Evolutionary conservation across 2,888 invertebrate species (phyloP).

Genomic region (Galerucella pusilla): DNA sequence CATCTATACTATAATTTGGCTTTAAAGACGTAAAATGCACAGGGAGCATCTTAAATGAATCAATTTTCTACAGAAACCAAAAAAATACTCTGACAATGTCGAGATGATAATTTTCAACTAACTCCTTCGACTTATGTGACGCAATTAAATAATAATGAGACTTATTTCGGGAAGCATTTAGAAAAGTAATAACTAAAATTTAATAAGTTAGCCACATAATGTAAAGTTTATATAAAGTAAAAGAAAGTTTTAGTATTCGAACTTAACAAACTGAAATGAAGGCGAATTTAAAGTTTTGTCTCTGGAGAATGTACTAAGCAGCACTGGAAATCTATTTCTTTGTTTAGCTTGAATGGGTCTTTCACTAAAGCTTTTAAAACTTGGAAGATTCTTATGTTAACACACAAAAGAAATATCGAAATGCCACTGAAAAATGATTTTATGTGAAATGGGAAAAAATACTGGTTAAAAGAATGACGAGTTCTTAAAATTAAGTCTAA

Average conservation of each 20-base stretch:
- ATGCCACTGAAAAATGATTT: slow-evolving; percentile 1
- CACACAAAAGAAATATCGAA: slow-evolving; percentile 17
- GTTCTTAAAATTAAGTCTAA: not conserved
- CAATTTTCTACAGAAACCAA: not conserved
- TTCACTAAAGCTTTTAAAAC: slow-evolving; percentile 24
- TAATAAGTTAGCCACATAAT: slow-evolving; percentile 30
- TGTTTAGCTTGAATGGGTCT: slow-evolving; percentile 28
- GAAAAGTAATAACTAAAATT: slow-evolving; percentile 19
- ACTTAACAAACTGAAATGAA: slow-evolving; percentile 25
- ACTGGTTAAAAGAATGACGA: not conserved
- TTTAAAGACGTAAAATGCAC: too few relatives aligned
- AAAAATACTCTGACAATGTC: not conserved
- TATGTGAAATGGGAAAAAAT: not conserved
- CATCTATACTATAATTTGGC: too few relatives aligned
- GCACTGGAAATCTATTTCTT: slow-evolving; percentile 28
- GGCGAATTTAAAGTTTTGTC: slow-evolving; percentile 30
- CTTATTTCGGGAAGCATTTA: slow-evolving; percentile 12
- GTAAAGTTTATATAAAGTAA: slow-evolving; percentile 28
- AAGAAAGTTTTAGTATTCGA: slow-evolving; percentile 24
- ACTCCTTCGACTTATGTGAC: not conserved
- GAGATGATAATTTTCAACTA: not conserved
- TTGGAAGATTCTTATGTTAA: slow-evolving; percentile 11
- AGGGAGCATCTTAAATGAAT: too few relatives aligned
- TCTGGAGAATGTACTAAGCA: slow-evolving; percentile 29
- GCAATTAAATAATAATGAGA: slow-evolving; percentile 13